Evolutionary conservation across 2,113 vertebrate species (phyloP).

Genomic region (Phyllostomus discolor): DNA sequence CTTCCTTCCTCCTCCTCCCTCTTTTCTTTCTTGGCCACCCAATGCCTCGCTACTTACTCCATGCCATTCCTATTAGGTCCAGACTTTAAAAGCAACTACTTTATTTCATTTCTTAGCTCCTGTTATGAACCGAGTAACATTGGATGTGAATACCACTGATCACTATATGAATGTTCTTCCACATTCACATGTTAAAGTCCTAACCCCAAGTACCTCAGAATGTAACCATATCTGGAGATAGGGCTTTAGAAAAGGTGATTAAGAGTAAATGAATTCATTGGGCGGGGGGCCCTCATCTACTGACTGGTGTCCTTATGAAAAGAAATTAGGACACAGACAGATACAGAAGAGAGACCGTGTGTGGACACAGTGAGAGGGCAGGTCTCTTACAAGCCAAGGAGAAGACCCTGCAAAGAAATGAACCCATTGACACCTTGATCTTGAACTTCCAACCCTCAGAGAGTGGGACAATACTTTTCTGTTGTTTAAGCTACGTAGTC

Average conservation of each 20-base stretch:
- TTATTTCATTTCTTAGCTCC: neutral
- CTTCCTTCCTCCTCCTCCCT: accelerated
- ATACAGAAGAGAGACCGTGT: neutral
- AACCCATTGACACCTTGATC: neutral
- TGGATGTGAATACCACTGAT: no score
- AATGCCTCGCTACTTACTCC: neutral
- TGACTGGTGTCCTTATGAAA: neutral
- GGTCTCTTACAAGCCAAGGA: no score
- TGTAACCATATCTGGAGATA: neutral
- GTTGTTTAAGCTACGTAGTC: no score
- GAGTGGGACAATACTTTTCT: neutral
- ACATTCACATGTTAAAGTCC: neutral
- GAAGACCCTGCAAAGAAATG: no score
- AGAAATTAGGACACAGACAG: neutral
- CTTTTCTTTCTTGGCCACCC: neutral
- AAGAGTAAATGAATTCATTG: neutral
- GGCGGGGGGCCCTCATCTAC: neutral
- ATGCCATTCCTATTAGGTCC: neutral
- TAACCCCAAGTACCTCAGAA: neutral
- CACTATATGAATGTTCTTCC: no score
- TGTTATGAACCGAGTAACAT: neutral
- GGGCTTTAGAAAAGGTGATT: neutral
- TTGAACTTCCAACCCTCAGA: neutral
- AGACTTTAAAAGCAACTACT: neutral
- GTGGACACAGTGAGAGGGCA: neutral